Evolutionary conservation across 92 coral and sea anemone genomes (phyloP).

Genomic region (Parazoanthus darwini): DNA sequence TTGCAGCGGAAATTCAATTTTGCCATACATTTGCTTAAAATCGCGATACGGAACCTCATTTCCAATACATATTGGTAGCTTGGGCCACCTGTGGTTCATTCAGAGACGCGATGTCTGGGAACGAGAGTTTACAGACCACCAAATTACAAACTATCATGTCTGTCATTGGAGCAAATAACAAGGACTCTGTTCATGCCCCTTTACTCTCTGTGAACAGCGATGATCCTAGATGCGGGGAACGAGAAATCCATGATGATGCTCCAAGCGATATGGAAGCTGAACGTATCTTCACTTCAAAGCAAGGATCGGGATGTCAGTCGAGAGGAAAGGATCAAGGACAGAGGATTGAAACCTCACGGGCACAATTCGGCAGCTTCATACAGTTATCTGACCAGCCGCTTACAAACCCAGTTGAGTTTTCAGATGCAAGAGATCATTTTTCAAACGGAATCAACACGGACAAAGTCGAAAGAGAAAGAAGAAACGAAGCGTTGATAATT

Average conservation of each 20-base stretch:
- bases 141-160: not conserved
- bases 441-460: not conserved
- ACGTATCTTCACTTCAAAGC: not conserved
- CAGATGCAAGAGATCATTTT: not conserved
- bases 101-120: not conserved
- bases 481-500: not conserved
- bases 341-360: not conserved
- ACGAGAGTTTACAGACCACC: not conserved
- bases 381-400: too few relatives aligned
- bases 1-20: too few relatives aligned
- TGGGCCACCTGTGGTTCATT: too few relatives aligned
- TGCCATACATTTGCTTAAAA: too few relatives aligned
- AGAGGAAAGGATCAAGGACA: not conserved
- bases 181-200: not conserved
- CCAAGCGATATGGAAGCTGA: not conserved
- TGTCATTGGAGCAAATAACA: not conserved
- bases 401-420: not conserved
- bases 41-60: too few relatives aligned
- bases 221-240: not conserved
- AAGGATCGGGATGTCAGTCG: not conserved
- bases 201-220: not conserved
- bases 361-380: too few relatives aligned
- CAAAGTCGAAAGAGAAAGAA: not conserved
- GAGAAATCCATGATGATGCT: not conserved
- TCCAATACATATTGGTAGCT: too few relatives aligned